These are phyloP conservation scores for Beris morrisii DNA, from an alignment of 2,888 invertebrate species.

Conservation along the genomic window DNA sequence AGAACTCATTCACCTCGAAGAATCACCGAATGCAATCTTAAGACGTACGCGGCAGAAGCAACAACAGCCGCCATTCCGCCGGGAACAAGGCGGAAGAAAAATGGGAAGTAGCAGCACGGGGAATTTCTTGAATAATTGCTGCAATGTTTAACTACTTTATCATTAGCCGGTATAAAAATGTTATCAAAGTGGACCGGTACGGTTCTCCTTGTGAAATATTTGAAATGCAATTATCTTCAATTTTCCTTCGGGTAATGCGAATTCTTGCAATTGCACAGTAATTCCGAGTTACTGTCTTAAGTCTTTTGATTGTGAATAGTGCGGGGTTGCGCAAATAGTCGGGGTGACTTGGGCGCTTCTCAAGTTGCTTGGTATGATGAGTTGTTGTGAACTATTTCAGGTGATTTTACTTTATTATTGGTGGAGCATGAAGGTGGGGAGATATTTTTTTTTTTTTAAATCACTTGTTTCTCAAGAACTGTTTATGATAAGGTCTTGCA, in stretches of 20 bases:
- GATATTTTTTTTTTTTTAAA: too few relatives aligned
- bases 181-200: conserved; percentile 30
- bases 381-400: too few relatives aligned
- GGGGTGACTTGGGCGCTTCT: too few relatives aligned
- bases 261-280: background rate
- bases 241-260: conserved; percentile 11
- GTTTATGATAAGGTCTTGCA: too few relatives aligned
- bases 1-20: too few relatives aligned
- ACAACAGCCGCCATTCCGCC: background rate
- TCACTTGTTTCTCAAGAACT: too few relatives aligned
- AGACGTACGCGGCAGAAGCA: too few relatives aligned
- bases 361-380: too few relatives aligned
- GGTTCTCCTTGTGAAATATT: conserved; percentile 19
- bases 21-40: too few relatives aligned
- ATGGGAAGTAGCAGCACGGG: conserved; percentile 19
- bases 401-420: too few relatives aligned
- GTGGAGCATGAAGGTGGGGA: too few relatives aligned
- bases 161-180: conserved; percentile 24
- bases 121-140: conserved; percentile 31
- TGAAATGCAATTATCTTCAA: conserved; percentile 23
- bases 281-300: conserved; percentile 22
- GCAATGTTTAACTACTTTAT: conserved; percentile 26
- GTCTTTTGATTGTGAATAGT: conserved; percentile 17
- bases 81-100: conserved; percentile 23
- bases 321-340: too few relatives aligned